Evolutionary conservation across 2,888 invertebrate genomes (phyloP), one percentile per base, ranked within the genome.

Genomic region (Eilema griseolum): DNA sequence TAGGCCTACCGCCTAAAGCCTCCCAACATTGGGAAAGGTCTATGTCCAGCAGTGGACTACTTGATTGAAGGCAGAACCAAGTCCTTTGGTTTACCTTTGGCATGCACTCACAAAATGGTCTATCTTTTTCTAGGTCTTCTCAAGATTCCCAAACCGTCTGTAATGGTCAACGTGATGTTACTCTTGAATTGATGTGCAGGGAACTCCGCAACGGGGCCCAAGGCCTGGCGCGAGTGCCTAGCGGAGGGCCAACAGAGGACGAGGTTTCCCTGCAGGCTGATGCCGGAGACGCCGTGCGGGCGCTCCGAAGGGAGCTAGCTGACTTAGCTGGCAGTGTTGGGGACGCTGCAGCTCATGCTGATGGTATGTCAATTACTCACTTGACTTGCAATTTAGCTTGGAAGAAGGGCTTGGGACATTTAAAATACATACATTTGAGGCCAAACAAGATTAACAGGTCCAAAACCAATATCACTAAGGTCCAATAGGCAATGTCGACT

Each of bases 241-340:
- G 74, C 24, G 79, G 76, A 2, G 82, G 69, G 28, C 72, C 56
- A 2, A 73, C 56, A 23, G 76, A 75, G 28, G 74, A 66, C 33
- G 71, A 62, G 60, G 20, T 52, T 52, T 67, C 70, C 10, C 62
- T 66, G 61, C 67, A 70, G 41, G 71, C 76, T 20, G 79, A 69
- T 52, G 78, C 79, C 41, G 84, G 74, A 11, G 85, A 85, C 65
- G 86, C 88, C 0, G 87, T 85, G 70, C 77, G 81, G 11, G 87
- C 86, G 67, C 83, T 88, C 52, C 71, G 78, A 2, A 61, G 78
- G 8, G 96, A 96, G 83, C 90, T 94, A 61, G 88, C 88, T 0
- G 92, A 93, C 33, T 88, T 95, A 0, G 95, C 87, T 74, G 96
- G 96, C 65, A 93, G 92, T 26, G 95, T 96, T 57, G 85, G 84